Base-by-base conservation (phyloP, 2,888 invertebrate species). In the Cephus spinipes region DNA sequence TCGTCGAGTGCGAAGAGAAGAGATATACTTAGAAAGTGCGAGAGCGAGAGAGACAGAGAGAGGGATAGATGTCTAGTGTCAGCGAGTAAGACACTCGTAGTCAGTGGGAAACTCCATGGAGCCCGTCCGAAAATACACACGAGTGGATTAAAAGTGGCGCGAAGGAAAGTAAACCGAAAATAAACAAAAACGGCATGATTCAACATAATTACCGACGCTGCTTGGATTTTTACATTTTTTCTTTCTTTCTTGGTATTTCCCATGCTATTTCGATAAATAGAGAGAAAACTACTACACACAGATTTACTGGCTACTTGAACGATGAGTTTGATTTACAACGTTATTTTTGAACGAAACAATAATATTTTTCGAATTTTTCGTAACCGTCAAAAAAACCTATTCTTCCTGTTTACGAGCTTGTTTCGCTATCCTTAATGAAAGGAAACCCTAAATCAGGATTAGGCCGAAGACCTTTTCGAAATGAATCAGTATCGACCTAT, bases 41-140 rank as follows among this genome's bases (percentile, higher is more conserved):
- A 78, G 68, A 73, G 40, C 69, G 69, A 76, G 35, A 68, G 69
- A 80, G 76, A 33, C 9, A 69, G 76, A 30, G 73, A 73, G 76
- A 80, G 76, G 74, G 76, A 71, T 31, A 71, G 71, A 32, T 6
- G 55, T 55, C 23, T 55, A 55, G 23, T 23, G 55, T 55, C 55
- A 55, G 9, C 9, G 23, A 55, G 23, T 1, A 55, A 9, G 55
- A 23, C 23, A 55, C 55, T 55, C 3, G 12, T 35, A 35, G 12
- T 35, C 55, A 55, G 55, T 23, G 55, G 23, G 15, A 40, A 55
- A 23, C 55, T 55, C 55, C 55, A 23, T 55, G 55, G 15, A 55
- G 2, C 55, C 23, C 23, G 55, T 55, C 23, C 55, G 9, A 55
- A 55, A 55, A 55, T 55, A 55, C 55, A 55, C 55, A 9, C 6